These are phyloP conservation scores for Prolemur simus DNA, from an alignment of 2,113 vertebrate genomes.

Conservation along the genomic window DNA sequence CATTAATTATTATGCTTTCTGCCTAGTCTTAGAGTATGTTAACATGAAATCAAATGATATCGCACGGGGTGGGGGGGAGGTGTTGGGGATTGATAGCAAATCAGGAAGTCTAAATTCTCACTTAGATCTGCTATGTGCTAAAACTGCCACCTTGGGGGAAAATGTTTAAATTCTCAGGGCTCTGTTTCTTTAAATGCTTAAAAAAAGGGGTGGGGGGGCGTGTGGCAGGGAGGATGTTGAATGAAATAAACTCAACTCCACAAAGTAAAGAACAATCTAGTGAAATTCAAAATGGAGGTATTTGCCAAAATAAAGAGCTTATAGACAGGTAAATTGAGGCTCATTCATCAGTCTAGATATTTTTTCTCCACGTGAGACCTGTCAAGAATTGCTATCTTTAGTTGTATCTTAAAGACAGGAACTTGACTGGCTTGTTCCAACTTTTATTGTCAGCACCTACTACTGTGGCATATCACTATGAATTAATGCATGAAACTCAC, in stretches of 20 bases:
- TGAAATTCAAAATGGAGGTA: neutral
- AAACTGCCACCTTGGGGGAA: neutral
- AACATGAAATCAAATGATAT: neutral
- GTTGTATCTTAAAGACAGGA: neutral
- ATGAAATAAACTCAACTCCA: neutral
- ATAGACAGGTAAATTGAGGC: neutral
- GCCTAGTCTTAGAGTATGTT: neutral
- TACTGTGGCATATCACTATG: accelerated
- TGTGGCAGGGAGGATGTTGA: neutral
- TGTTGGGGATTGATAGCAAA: neutral
- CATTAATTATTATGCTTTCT: neutral
- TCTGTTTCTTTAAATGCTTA: neutral
- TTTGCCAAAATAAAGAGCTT: neutral
- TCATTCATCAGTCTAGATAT: neutral
- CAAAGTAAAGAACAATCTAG: neutral
- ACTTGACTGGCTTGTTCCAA: neutral
- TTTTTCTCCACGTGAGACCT: neutral
- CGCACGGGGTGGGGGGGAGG: neutral
- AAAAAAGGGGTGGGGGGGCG: neutral
- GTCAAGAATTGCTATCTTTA: neutral
- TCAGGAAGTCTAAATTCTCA: neutral
- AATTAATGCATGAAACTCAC: neutral
- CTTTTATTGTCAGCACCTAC: neutral
- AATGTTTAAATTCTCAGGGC: neutral
- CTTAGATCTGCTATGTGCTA: neutral